Evolutionary conservation across 2,888 invertebrate genomes (phyloP).

Genomic region (Agrochola lychnidis): DNA sequence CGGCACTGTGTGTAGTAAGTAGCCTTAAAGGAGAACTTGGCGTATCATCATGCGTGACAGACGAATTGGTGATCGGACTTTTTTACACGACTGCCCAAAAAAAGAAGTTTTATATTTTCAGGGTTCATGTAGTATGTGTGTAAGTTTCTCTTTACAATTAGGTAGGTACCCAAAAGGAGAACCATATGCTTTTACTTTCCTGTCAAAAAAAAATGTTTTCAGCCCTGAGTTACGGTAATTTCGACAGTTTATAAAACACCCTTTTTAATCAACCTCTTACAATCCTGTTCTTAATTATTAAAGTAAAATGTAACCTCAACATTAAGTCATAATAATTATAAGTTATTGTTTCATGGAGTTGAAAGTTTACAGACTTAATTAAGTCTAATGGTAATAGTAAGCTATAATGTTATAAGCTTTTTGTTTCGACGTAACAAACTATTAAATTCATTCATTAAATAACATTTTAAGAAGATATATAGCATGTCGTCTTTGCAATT

Average conservation of each 20-base stretch:
- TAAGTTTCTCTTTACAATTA: not conserved
- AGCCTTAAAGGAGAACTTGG: not conserved
- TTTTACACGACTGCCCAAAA: not conserved
- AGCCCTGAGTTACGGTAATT: not conserved
- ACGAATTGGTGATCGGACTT: not conserved
- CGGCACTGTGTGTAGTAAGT: too few relatives aligned
- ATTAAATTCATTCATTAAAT: not conserved
- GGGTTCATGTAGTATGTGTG: not conserved
- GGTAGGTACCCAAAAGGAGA: not conserved
- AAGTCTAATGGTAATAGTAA: slow-evolving; percentile 11
- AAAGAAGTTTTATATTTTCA: not conserved
- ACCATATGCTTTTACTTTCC: not conserved
- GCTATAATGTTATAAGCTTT: slow-evolving; percentile 1
- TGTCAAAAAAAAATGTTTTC: not conserved
- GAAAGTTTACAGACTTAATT: slow-evolving; percentile 24
- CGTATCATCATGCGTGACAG: not conserved
- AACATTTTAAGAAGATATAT: not conserved
- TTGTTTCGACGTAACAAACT: slow-evolving; percentile 2
- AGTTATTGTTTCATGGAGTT: slow-evolving; percentile 28
- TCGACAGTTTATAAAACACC: not conserved
- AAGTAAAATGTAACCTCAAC: slow-evolving; percentile 15
- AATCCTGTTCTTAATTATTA: not conserved
- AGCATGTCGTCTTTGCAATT: not conserved
- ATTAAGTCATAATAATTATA: slow-evolving; percentile 21
- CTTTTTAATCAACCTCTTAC: not conserved